Conservation (phyloP, 2,113 vertebrate genomes). For the Albula goreensis region DNA sequence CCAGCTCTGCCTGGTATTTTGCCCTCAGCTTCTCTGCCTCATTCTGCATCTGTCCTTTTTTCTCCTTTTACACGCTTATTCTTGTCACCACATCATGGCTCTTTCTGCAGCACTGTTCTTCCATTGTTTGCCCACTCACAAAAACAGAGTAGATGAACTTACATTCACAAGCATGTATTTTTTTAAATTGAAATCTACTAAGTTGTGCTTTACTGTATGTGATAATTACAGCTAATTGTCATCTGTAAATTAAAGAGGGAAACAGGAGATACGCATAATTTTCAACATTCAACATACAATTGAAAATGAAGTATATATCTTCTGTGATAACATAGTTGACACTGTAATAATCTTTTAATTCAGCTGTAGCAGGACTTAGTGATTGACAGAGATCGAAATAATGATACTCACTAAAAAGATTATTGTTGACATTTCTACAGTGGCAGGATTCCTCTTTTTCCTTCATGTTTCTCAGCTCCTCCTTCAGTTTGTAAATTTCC, state of each 20-base stretch:
- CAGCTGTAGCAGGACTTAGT: too few relatives aligned
- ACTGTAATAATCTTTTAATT: too few relatives aligned
- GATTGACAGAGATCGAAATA: too few relatives aligned
- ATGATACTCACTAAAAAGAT: too few relatives aligned
- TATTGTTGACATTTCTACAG: too few relatives aligned
- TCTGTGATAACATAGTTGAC: too few relatives aligned
- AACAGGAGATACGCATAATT: too few relatives aligned
- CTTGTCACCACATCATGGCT: not conserved
- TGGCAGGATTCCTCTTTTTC: not conserved
- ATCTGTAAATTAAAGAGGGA: not conserved
- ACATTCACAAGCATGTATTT: not conserved
- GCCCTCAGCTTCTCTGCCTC: not conserved
- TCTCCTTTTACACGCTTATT: not conserved
- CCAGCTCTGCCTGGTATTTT: not conserved
- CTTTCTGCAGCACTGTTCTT: not conserved
- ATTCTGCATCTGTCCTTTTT: not conserved
- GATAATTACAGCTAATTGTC: not conserved
- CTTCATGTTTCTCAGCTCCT: not conserved
- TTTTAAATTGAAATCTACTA: not conserved
- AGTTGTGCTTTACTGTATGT: not conserved
- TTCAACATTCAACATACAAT: too few relatives aligned
- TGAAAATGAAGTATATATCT: too few relatives aligned
- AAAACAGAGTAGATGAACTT: not conserved
- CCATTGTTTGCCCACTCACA: not conserved
- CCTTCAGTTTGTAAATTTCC: not conserved